phyloP scores from a whole-genome alignment of 1,140 invertebrate genomes.

The Anthonomus grandis region DNA sequence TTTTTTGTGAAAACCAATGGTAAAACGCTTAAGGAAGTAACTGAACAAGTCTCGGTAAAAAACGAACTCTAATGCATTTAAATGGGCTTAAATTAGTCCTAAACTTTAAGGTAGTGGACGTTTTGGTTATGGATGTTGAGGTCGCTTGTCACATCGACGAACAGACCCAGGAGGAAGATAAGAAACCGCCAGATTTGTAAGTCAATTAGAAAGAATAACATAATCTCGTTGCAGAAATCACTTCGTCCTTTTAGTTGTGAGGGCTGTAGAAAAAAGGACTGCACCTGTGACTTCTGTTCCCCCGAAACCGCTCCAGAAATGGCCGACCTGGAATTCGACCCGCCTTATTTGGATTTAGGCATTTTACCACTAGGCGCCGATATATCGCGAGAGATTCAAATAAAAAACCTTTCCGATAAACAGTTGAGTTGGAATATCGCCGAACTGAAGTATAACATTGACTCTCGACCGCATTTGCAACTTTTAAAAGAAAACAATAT shows the following conservation, averaged over 20 bases:
- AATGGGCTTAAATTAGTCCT: not conserved
- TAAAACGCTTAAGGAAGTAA: not conserved
- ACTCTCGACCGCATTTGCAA: slow-evolving; percentile 10
- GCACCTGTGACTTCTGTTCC: not conserved
- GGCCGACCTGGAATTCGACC: slow-evolving; percentile 9
- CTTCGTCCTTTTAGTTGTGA: not conserved
- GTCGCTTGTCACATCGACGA: slow-evolving; percentile 13
- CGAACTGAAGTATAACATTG: slow-evolving; percentile 26
- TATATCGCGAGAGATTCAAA: slow-evolving; percentile 17
- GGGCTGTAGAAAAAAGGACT: not conserved
- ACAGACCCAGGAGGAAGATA: not conserved
- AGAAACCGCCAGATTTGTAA: no score
- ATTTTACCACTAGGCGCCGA: slow-evolving; percentile 21
- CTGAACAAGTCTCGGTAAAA: slow-evolving; percentile 4
- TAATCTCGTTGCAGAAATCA: not conserved
- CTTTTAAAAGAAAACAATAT: slow-evolving; percentile 10
- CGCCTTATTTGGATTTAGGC: slow-evolving; percentile 17
- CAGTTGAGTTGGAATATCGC: slow-evolving; percentile 17
- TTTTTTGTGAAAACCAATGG: slow-evolving; percentile 16
- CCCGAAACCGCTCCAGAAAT: not conserved
- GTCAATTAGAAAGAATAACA: not conserved
- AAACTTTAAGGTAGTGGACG: slow-evolving; percentile 24
- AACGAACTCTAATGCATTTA: not conserved
- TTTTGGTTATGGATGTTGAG: slow-evolving; percentile 21
- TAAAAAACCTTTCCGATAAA: slow-evolving; percentile 9